Conservation (phyloP, 1,140 invertebrate species). For the Cydia amplana region DNA sequence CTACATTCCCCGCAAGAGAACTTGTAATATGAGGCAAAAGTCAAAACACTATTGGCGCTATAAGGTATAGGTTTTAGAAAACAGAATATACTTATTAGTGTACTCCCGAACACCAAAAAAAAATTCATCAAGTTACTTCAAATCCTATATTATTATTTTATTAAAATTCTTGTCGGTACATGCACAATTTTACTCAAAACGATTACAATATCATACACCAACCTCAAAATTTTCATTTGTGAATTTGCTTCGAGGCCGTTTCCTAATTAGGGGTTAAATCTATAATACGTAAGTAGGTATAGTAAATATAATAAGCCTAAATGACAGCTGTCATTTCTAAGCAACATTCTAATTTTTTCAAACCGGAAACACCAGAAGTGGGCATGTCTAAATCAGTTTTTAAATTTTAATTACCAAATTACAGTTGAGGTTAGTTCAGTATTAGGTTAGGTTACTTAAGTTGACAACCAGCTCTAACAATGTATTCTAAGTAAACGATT, state of each 20-base stretch:
- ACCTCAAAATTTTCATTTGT: not conserved
- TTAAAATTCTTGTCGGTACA: too few relatives aligned
- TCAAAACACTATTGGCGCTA: not conserved
- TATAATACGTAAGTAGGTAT: not conserved
- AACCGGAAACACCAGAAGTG: slow-evolving; percentile 11
- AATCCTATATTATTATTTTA: too few relatives aligned
- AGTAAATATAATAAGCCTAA: too few relatives aligned
- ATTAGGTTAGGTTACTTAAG: not conserved
- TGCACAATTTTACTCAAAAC: too few relatives aligned
- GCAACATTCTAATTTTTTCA: slow-evolving; percentile 2
- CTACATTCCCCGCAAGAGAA: not conserved
- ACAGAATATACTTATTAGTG: too few relatives aligned
- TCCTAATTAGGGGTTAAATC: not conserved
- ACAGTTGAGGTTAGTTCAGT: not conserved
- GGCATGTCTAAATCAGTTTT: not conserved
- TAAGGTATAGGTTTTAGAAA: not conserved
- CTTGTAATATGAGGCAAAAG: not conserved
- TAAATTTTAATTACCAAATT: slow-evolving; percentile 14
- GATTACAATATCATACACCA: too few relatives aligned
- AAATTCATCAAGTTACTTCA: too few relatives aligned
- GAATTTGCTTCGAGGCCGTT: not conserved
- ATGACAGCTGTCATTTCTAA: slow-evolving; percentile 4
- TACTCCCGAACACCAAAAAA: too few relatives aligned
- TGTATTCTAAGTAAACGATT: not conserved
- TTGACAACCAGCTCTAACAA: not conserved